Percentiles rank a stretch among this genome's conserved stretches.
Conservation (phyloP, 2,113 vertebrate species). For the Elephantulus edwardii region DNA sequence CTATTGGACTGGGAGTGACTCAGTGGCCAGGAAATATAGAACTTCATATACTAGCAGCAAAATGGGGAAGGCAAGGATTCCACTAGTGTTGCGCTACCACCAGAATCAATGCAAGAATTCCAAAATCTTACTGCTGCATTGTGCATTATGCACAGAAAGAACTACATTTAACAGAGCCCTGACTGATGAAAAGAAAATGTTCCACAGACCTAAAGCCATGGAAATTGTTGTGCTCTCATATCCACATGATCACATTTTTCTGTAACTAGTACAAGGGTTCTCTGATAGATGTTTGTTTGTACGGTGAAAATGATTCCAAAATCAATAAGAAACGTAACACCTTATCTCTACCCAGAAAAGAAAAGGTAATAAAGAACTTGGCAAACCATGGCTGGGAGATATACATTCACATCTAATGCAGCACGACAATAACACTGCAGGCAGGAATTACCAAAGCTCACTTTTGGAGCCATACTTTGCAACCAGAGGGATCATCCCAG, state of each 20-base stretch:
- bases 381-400: neutral
- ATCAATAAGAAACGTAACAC: constrained; percentile 61
- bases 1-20: neutral
- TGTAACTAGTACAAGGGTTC: constrained; percentile 54
- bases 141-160: constrained; percentile 14
- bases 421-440: neutral
- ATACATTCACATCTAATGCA: neutral
- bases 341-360: constrained; percentile 48
- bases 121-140: neutral
- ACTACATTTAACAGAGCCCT: constrained; percentile 41
- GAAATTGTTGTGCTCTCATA: constrained; percentile 38
- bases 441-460: neutral
- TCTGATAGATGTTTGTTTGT: constrained; percentile 59
- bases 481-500: neutral
- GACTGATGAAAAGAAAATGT: constrained; percentile 39
- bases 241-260: constrained; percentile 65
- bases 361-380: constrained; percentile 53
- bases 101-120: constrained; percentile 19
- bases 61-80: neutral
- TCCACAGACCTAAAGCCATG: constrained; percentile 18
- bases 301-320: constrained; percentile 61
- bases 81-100: neutral
- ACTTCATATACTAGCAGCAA: neutral
- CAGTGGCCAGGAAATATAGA: neutral
- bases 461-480: neutral